Evolutionary conservation across 2,888 invertebrate species (phyloP).

Genomic region (Tipula confusa): DNA sequence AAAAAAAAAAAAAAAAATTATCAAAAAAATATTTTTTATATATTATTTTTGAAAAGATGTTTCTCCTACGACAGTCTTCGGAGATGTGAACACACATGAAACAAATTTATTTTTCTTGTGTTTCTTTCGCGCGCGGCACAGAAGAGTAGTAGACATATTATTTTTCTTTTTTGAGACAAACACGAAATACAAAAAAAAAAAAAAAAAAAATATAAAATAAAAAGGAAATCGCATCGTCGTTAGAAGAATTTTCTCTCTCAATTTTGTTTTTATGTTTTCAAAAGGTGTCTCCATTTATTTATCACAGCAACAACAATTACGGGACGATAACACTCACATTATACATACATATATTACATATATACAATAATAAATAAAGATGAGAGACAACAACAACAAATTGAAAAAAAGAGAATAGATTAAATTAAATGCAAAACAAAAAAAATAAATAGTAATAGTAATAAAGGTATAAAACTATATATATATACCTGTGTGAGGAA

Average conservation of each 20-base stretch:
- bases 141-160: background rate
- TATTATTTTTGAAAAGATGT: slow-evolving; percentile 36
- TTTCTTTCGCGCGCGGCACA: slow-evolving; percentile 8
- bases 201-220: background rate
- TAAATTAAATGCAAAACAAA: background rate
- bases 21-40: background rate
- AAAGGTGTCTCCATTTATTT: slow-evolving; percentile 26
- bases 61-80: slow-evolving; percentile 39
- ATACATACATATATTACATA: background rate
- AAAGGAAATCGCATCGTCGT: slow-evolving; percentile 28
- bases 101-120: slow-evolving; percentile 20
- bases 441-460: background rate
- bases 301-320: background rate
- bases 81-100: slow-evolving; percentile 37
- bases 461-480: background rate
- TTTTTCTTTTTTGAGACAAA: slow-evolving; percentile 25
- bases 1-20: background rate
- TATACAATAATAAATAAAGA: background rate
- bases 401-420: slow-evolving; percentile 1
- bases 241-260: slow-evolving; percentile 27
- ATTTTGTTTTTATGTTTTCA: background rate
- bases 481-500: background rate
- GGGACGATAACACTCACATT: background rate
- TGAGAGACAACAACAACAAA: background rate
- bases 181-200: background rate